Percentiles rank a stretch among this genome's conserved stretches.
These are phyloP conservation scores for rabbit (Oryctolagus cuniculus) DNA, from an alignment of 2,113 vertebrate species.

Conservation along the genomic window DNA sequence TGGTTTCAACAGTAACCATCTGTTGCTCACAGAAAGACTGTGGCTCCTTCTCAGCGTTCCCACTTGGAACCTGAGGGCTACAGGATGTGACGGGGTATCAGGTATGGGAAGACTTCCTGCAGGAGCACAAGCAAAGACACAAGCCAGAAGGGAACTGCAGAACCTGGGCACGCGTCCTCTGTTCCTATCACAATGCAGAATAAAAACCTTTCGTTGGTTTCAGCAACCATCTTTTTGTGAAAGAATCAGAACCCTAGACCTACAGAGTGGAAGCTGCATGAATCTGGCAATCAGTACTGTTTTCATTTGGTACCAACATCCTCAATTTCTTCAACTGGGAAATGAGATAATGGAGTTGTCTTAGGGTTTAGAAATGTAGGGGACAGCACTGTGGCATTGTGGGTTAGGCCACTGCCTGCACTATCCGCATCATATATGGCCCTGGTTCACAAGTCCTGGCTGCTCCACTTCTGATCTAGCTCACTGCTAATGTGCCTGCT, in stretches of 20 bases:
- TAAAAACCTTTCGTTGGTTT: neutral
- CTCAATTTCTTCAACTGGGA: conserved; percentile 29
- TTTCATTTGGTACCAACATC: neutral
- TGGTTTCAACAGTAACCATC: conserved; percentile 89
- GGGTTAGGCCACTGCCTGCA: too few species aligned
- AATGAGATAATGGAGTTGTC: neutral
- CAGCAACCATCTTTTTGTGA: neutral
- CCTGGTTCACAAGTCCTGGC: too few species aligned
- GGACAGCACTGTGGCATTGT: neutral
- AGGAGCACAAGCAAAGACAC: conserved; percentile 15
- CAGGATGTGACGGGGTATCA: conserved; percentile 52
- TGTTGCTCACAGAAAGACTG: conserved; percentile 85
- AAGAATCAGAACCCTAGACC: neutral
- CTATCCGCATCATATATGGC: too few species aligned
- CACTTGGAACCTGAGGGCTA: conserved; percentile 47
- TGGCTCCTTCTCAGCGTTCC: conserved; percentile 86
- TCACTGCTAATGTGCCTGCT: too few species aligned
- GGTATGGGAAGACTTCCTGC: conserved; percentile 58
- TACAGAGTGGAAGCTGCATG: neutral
- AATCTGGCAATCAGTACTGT: neutral
- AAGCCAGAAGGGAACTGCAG: neutral
- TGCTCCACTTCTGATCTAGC: too few species aligned
- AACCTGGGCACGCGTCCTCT: neutral
- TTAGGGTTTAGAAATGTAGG: neutral
- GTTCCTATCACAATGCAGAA: neutral